A percentile compares a stretch with the other conserved stretches of the same genome.
Conservation (phyloP, 2,888 invertebrate genomes). For the Stenchaetothrips biformis region DNA sequence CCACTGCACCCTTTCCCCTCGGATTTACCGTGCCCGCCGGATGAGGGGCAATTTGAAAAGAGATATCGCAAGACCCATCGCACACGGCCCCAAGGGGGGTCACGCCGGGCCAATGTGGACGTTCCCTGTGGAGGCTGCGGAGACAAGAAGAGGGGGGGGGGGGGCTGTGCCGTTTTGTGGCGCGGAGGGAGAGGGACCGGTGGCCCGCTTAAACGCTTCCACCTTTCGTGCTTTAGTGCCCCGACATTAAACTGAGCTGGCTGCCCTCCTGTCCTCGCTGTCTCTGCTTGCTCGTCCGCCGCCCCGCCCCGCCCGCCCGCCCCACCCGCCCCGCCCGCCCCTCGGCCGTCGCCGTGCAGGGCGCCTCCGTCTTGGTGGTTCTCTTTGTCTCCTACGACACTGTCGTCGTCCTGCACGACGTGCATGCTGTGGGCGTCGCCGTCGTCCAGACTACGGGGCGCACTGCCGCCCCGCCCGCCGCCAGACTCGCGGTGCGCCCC, state of each 20-base stretch:
- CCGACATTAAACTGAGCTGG: neutral
- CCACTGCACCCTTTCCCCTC: neutral
- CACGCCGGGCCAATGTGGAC: neutral
- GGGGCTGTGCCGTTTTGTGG: too few species aligned
- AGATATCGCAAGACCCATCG: slow-evolving; percentile 16
- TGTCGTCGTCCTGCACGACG: too few species aligned
- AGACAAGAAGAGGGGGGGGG: too few species aligned
- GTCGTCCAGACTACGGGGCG: too few species aligned
- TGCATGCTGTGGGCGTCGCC: too few species aligned
- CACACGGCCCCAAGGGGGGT: neutral
- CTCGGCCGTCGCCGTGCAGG: too few species aligned
- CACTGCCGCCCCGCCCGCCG: too few species aligned
- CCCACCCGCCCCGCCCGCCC: too few species aligned
- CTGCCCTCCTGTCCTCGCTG: neutral
- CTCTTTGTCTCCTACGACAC: too few species aligned
- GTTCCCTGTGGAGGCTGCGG: neutral
- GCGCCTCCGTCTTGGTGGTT: too few species aligned
- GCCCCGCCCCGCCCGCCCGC: too few species aligned
- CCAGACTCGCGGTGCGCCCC: too few species aligned
- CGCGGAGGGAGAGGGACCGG: neutral
- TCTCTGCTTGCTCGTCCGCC: neutral
- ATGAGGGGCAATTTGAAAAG: slow-evolving; percentile 20
- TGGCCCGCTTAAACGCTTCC: neutral
- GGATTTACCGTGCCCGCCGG: neutral
- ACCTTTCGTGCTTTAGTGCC: slow-evolving; percentile 6